Base-by-base conservation (phyloP, 2,113 vertebrate species). In the Eretmochelys imbricata region DNA sequence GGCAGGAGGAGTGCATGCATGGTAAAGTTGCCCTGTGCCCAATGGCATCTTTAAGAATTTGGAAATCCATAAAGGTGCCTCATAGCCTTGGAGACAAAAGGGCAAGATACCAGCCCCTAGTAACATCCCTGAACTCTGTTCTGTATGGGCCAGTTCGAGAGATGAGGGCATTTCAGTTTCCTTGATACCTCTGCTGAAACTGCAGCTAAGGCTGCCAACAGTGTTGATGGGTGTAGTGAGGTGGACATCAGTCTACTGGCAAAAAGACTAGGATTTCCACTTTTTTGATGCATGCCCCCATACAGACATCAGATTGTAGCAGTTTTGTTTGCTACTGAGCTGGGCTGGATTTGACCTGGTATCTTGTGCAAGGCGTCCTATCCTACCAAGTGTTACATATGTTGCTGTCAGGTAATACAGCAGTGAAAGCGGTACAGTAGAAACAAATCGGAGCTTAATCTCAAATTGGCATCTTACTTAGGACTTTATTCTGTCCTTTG, bases 1-100 rank as follows among this genome's bases (percentile, higher is more conserved):
- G 98, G 98, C 69, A 98, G 99, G 50, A 98, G 99, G 96, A 99
- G 99, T 53, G 99, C 99, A 93, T 99, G 99, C 98, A 99, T 99
- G 99, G 99, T 99, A 98, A 97, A 93, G 76, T 91, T 88, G 91
- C 48, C 10, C 4, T 59, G 90, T 85, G 82, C 42, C 84, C 65
- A 79, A 38, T 46, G 82, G 22, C 35, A 1, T 6, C n/a, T 53
- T 82, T 75, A 79, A 89, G 38, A 53, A 38, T 82, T 84, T 72
- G 13, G 29, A 91, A 94, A 83, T 46, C n/a, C 14, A 51, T 51
- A 20, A 72, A 87, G 84, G 84, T 93, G 65, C 48, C 72, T 17
- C 25, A 59, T 25, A 69, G 19, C 59, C 24, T 53, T 76, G 79
- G 84, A 53, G 72, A 46, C 0, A 10, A 25, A 59, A 59, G 57